These are phyloP conservation scores for Diadegma fenestrale DNA, from an alignment of 2,888 invertebrate genomes.

Conservation along the genomic window DNA sequence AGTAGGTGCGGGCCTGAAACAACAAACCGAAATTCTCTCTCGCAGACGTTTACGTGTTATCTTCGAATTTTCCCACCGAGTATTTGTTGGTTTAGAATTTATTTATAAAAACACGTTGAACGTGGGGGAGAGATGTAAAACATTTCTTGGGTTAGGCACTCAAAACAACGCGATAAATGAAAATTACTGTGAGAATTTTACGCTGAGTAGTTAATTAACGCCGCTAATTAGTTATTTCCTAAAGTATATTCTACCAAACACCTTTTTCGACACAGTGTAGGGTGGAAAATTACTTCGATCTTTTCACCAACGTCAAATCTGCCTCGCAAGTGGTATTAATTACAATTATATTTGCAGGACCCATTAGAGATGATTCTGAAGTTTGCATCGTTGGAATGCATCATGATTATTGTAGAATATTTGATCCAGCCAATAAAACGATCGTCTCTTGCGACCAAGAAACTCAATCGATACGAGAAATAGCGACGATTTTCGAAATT, in stretches of 20 bases:
- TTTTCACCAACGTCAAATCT: neutral
- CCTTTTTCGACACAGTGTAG: neutral
- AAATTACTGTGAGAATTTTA: neutral
- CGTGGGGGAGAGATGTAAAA: neutral
- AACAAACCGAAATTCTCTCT: conserved; percentile 12
- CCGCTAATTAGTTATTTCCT: neutral
- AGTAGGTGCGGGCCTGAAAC: neutral
- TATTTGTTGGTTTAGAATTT: neutral
- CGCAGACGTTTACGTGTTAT: neutral
- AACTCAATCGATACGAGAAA: too few relatives aligned
- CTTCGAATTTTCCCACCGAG: neutral
- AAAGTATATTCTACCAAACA: neutral
- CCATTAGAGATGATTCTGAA: too few relatives aligned
- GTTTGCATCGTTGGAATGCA: too few relatives aligned
- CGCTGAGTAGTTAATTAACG: neutral
- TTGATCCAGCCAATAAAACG: too few relatives aligned
- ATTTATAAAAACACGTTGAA: conserved; percentile 9
- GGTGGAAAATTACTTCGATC: neutral
- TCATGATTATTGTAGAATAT: too few relatives aligned
- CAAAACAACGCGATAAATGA: neutral
- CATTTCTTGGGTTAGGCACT: neutral
- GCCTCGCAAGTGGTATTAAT: neutral
- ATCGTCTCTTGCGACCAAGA: too few relatives aligned
- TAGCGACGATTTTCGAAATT: too few relatives aligned
- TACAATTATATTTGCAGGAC: neutral